Conservation (phyloP, 2,797 vertebrate species). For the Spinus pinus region DNA sequence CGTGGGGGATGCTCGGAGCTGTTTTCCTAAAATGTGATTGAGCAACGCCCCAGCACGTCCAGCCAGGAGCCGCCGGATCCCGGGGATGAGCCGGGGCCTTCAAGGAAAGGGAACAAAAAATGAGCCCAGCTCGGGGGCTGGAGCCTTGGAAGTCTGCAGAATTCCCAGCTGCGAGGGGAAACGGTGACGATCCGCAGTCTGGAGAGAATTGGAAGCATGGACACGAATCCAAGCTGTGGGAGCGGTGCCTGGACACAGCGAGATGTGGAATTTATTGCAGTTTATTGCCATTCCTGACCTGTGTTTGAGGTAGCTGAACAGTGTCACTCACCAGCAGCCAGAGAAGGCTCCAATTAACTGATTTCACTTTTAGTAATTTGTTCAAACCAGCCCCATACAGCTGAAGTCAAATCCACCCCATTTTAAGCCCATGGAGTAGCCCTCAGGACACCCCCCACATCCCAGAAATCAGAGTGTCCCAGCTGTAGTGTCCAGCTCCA, state of each 20-base stretch:
- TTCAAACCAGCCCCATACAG: neutral
- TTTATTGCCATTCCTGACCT: neutral
- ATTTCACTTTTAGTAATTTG: neutral
- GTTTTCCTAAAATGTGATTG: neutral
- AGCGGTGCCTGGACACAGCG: fast-evolving
- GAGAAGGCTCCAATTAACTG: neutral
- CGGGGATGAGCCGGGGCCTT: neutral
- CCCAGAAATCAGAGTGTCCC: neutral
- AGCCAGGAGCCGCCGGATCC: neutral
- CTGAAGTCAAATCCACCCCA: neutral
- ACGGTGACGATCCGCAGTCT: fast-evolving
- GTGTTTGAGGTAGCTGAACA: neutral
- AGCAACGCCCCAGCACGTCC: neutral
- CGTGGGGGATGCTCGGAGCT: neutral
- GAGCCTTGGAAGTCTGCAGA: neutral
- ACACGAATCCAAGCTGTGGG: neutral
- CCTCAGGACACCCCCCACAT: neutral
- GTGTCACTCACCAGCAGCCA: neutral
- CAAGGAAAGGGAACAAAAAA: neutral
- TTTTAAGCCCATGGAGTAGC: neutral
- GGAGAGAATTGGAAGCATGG: neutral
- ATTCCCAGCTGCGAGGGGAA: neutral
- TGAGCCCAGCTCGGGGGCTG: neutral
- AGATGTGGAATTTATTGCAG: neutral
- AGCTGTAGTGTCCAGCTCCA: neutral